These are phyloP conservation scores for Morelia viridis DNA, from an alignment of 2,797 vertebrate genomes.

Conservation along the genomic window DNA sequence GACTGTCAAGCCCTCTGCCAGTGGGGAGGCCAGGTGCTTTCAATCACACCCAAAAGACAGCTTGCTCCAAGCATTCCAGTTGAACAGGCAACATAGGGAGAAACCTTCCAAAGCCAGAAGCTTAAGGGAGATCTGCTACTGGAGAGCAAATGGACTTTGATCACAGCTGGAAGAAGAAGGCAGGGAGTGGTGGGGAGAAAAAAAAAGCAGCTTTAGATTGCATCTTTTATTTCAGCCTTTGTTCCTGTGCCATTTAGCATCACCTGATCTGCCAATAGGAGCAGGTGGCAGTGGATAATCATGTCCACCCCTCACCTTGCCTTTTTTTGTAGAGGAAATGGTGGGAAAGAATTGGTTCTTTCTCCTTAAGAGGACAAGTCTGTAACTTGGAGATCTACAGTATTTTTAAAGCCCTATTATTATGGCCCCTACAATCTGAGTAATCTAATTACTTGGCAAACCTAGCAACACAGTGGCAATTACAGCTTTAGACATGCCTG, in stretches of 20 bases:
- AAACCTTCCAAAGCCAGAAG: not conserved
- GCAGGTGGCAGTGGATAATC: not conserved
- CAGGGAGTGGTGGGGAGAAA: not conserved
- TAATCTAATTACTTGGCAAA: not conserved
- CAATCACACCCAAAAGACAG: not conserved
- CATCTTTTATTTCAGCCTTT: not conserved
- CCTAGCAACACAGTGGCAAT: not conserved
- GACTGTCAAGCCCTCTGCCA: not conserved
- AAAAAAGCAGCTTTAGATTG: not conserved
- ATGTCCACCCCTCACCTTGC: not conserved
- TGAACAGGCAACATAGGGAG: not conserved
- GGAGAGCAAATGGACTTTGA: not conserved
- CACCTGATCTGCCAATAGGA: not conserved
- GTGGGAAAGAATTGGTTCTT: not conserved
- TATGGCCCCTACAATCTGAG: not conserved
- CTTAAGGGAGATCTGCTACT: not conserved
- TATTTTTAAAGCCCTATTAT: not conserved
- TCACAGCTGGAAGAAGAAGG: no score
- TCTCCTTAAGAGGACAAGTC: not conserved
- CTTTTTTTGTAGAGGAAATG: not conserved
- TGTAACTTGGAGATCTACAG: not conserved
- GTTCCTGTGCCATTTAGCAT: not conserved
- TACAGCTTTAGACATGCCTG: conserved; percentile 5
- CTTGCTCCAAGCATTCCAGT: not conserved
- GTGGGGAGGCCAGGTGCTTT: not conserved